These are phyloP conservation scores for Himalopsyche tibetana DNA, from an alignment of 2,888 invertebrate species.

Conservation along the genomic window DNA sequence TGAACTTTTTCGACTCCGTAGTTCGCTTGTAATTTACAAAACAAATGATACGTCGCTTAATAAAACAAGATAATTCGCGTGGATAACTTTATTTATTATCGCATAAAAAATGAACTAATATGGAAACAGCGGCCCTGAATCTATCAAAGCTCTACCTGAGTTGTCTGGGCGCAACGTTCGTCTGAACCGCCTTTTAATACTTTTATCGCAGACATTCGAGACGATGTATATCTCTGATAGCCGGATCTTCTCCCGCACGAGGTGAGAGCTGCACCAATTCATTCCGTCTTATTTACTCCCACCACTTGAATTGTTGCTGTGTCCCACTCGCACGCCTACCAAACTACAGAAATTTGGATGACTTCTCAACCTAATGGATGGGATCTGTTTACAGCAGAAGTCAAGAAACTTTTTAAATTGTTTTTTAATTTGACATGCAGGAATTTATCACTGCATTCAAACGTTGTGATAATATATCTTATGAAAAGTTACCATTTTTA, in stretches of 20 bases:
- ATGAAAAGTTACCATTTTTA: too few species aligned
- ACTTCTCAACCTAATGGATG: constrained; percentile 58
- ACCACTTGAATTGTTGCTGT: not conserved
- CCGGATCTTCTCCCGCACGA: constrained; percentile 48
- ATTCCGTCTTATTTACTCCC: constrained; percentile 39
- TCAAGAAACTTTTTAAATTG: constrained; percentile 38
- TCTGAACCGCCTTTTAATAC: constrained; percentile 58
- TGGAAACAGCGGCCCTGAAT: constrained; percentile 39
- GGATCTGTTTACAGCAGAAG: constrained; percentile 55
- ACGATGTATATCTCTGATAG: constrained; percentile 61
- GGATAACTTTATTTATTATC: too few species aligned
- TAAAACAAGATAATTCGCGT: too few species aligned
- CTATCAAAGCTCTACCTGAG: constrained; percentile 51
- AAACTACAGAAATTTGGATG: constrained; percentile 48
- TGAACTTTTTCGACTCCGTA: too few species aligned
- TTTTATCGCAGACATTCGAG: constrained; percentile 64
- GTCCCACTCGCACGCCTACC: constrained; percentile 30
- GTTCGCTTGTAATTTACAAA: too few species aligned
- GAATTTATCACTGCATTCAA: constrained; percentile 28
- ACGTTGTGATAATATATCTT: too few species aligned
- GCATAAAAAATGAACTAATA: too few species aligned
- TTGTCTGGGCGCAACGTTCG: constrained; percentile 4
- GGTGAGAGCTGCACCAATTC: not conserved
- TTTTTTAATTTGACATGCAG: constrained; percentile 24
- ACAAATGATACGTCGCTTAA: too few species aligned